Evolutionary conservation across 2,113 vertebrate genomes (phyloP), one percentile per base, ranked within the genome.

Genomic region (Neolamprologus devosi): DNA sequence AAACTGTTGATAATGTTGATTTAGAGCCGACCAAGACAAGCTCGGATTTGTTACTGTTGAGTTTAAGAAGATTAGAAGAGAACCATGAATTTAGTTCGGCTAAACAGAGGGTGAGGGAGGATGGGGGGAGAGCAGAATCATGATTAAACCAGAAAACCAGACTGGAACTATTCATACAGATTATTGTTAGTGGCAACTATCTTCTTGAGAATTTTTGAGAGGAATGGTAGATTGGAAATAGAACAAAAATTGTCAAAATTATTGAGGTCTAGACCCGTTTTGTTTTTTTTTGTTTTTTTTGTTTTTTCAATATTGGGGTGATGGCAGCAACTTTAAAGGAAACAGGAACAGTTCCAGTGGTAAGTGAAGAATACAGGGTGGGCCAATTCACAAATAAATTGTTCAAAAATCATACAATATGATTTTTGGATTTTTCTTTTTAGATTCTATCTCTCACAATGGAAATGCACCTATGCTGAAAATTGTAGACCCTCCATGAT

Each of bases 281-380:
- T 58, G 3, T 0, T 1, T 16, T 16, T 57, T 2, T 3, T 7
- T 21, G 3, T 2, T 42, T 40, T 12, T 7, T 1, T 5, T 5
- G 5, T 2, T 8, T 57, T 57, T 58, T 28, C 26, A 58, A 58
- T 58, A 58, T 30, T 30, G 26, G 14, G 26, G 3, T 30, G 26
- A 17, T 2, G 55, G 55, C 55, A 58, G 55, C 8, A 30, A 58
- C 26, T 58, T 58, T 58, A 28, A 58, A 30, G 55, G 55, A 58
- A 58, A 9, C 55, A 30, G 55, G 14, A 58, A 58, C 55, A 58
- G 55, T 58, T 58, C 26, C 55, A 58, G 14, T 30, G 55, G 26
- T 30, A 58, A 58, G 5, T 58, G 2, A 58, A 58, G 55, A 58
- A 9, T 30, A 58, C 12, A 57, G 54, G 54, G 23, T 26, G 23